phyloP scores from a whole-genome alignment of 2,797 vertebrate species.

The Mormyrus hasselquistii region DNA sequence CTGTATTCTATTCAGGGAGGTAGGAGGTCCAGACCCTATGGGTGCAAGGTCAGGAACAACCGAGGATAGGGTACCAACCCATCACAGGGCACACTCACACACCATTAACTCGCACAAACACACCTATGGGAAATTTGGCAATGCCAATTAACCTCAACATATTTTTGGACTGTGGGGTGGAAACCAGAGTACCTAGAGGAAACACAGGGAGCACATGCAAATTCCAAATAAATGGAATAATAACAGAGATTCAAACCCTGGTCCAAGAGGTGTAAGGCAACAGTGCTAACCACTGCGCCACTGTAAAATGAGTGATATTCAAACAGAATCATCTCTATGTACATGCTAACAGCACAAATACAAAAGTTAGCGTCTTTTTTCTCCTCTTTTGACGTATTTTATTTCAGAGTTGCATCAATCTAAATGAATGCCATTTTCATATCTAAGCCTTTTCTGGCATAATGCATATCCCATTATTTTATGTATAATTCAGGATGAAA shows the following conservation, averaged over 20 bases:
- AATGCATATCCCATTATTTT: neutral
- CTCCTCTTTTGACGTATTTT: neutral
- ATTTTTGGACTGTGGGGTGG: no score
- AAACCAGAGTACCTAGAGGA: no score
- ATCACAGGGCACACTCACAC: no score
- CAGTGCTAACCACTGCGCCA: neutral
- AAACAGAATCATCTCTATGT: neutral
- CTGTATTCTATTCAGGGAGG: no score
- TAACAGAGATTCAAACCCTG: neutral
- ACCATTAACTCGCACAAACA: no score
- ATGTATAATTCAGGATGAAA: constrained; percentile 6
- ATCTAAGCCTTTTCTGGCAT: neutral
- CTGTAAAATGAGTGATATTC: neutral
- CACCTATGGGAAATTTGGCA: no score
- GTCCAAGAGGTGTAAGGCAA: neutral
- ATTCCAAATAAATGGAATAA: neutral
- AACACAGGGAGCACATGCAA: no score
- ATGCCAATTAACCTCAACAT: no score
- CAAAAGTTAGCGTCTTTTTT: neutral
- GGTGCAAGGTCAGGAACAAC: no score
- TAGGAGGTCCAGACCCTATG: no score
- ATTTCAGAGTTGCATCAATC: neutral
- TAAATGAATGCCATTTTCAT: neutral
- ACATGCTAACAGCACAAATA: neutral
- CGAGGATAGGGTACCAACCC: no score